A percentile compares a stretch with the other conserved stretches of the same genome.
These are phyloP conservation scores for Xyrauchen texanus DNA, from an alignment of 2,113 vertebrate species.

Conservation along the genomic window DNA sequence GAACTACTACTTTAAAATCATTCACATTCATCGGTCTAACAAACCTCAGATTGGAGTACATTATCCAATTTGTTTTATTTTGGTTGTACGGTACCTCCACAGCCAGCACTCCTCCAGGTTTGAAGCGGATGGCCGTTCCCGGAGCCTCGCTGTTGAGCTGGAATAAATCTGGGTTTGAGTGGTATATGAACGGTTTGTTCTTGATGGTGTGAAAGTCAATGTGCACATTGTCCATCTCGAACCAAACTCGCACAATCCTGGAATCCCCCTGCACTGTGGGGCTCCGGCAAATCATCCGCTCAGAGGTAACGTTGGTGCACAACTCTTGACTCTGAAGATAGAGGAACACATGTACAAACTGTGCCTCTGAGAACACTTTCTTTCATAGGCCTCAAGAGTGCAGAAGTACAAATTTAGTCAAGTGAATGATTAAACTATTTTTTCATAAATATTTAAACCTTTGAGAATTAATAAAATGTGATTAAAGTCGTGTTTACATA, in stretches of 20 bases:
- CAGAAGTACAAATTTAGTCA: background rate
- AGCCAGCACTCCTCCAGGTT: slow-evolving; percentile 75
- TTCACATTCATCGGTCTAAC: too few relatives aligned
- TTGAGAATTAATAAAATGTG: too few relatives aligned
- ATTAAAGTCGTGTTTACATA: background rate
- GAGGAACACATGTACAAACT: too few relatives aligned
- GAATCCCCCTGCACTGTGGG: slow-evolving; percentile 66
- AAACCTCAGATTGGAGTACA: too few relatives aligned
- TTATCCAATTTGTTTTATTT: background rate
- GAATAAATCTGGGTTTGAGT: slow-evolving; percentile 70
- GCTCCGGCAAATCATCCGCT: slow-evolving; percentile 77
- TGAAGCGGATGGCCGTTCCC: slow-evolving; percentile 69
- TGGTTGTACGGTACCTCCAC: slow-evolving; percentile 69
- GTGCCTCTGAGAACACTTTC: too few relatives aligned
- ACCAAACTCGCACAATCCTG: slow-evolving; percentile 74
- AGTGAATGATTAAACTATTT: background rate
- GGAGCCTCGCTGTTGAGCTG: slow-evolving; percentile 65
- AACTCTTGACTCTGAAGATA: slow-evolving; percentile 65
- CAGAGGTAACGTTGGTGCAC: slow-evolving; percentile 73
- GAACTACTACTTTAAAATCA: too few relatives aligned
- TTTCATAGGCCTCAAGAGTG: background rate
- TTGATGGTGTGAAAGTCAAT: slow-evolving; percentile 77
- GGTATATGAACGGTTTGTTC: slow-evolving; percentile 70
- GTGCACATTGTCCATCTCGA: slow-evolving; percentile 81
- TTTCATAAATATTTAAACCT: slow-evolving; percentile 7